Conservation (phyloP, 2,888 invertebrate species). For the Octodonta nipae region DNA sequence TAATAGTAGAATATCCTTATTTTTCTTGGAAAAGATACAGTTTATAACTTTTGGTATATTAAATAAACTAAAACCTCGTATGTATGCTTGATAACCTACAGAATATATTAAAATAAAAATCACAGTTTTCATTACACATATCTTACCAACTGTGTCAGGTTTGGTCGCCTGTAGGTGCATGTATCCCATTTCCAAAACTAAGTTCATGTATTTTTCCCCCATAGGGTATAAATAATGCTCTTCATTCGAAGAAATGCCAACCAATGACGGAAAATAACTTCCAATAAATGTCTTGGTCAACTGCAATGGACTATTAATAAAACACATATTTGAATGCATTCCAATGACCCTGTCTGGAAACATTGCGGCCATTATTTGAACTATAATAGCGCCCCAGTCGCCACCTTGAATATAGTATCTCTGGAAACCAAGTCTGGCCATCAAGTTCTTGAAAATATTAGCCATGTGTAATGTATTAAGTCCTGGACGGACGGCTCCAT, state of each 20-base stretch:
- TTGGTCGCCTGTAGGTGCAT: slow-evolving; percentile 75
- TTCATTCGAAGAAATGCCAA: slow-evolving; percentile 40
- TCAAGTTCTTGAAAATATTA: slow-evolving; percentile 51
- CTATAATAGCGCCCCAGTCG: slow-evolving; percentile 67
- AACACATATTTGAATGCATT: slow-evolving; percentile 44
- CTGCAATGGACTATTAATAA: slow-evolving; percentile 6
- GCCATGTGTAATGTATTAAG: slow-evolving; percentile 44
- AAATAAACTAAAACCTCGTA: too few species aligned
- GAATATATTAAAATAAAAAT: too few species aligned
- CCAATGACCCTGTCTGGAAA: slow-evolving; percentile 48
- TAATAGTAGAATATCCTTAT: too few species aligned
- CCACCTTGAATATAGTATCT: slow-evolving; percentile 65
- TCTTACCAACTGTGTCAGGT: slow-evolving; percentile 71
- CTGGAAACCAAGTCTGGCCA: slow-evolving; percentile 53
- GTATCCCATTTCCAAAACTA: slow-evolving; percentile 45
- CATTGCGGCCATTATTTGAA: slow-evolving; percentile 46
- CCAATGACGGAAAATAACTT: slow-evolving; percentile 13
- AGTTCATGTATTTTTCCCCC: slow-evolving; percentile 29
- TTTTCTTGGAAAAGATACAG: too few species aligned
- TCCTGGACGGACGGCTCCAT: slow-evolving; percentile 48
- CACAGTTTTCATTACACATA: too few species aligned
- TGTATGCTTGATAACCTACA: too few species aligned
- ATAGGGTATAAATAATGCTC: slow-evolving; percentile 42
- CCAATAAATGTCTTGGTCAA: slow-evolving; percentile 13
- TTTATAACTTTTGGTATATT: too few species aligned